Evolutionary conservation across 2,888 invertebrate species (phyloP).

Genomic region (Dascillus cervinus): DNA sequence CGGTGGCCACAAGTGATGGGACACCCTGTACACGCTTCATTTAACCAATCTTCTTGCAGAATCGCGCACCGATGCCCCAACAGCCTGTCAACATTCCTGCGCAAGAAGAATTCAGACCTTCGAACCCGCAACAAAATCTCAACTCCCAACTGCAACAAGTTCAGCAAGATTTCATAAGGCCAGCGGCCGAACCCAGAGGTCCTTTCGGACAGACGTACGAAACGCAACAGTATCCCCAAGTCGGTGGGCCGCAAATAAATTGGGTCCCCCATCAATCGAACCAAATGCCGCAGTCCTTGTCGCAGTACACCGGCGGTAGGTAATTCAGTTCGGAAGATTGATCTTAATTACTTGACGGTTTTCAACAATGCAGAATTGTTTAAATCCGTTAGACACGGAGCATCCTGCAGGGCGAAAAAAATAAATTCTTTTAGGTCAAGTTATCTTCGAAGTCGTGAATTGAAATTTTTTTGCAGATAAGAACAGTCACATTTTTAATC

Average conservation of each 20-base stretch:
- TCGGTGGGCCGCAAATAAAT: slow-evolving; percentile 17
- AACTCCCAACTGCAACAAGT: slow-evolving; percentile 13
- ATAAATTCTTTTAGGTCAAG: no score
- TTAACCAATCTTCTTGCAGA: no score
- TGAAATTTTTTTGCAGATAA: slow-evolving; percentile 37
- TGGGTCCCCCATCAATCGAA: slow-evolving; percentile 33
- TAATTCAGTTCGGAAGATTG: no score
- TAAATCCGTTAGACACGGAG: no score
- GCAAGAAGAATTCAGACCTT: slow-evolving; percentile 6
- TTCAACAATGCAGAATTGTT: no score
- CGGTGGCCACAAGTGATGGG: no score
- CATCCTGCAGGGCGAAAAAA: no score
- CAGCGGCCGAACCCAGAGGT: slow-evolving; percentile 23
- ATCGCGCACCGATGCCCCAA: slow-evolving; percentile 8
- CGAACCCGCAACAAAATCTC: slow-evolving; percentile 11
- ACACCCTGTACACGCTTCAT: no score
- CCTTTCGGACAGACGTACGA: slow-evolving; percentile 38
- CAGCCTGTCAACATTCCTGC: slow-evolving; percentile 14
- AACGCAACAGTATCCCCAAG: slow-evolving; percentile 20
- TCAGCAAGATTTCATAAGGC: slow-evolving; percentile 26
- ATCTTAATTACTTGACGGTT: no score
- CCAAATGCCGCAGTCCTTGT: slow-evolving; percentile 29
- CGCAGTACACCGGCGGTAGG: slow-evolving; percentile 33
- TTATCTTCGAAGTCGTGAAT: no score
- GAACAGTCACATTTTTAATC: slow-evolving; percentile 62